These are phyloP conservation scores for Poeciliopsis presidionis DNA, from an alignment of 2,797 vertebrate species.

Conservation along the genomic window DNA sequence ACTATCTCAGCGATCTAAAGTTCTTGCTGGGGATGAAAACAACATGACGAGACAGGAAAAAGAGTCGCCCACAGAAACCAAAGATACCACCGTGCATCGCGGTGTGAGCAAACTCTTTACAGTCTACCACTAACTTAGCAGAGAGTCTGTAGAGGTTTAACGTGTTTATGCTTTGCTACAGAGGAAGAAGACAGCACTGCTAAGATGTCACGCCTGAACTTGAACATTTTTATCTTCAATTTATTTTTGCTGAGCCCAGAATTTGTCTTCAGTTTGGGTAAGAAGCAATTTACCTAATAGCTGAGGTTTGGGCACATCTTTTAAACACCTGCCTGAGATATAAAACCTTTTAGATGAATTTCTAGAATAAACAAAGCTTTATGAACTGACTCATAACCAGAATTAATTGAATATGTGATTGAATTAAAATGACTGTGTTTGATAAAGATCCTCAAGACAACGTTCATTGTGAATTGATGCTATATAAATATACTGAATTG, in stretches of 20 bases:
- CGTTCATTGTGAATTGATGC: too few species aligned
- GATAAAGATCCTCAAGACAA: too few species aligned
- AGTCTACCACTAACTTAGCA: neutral
- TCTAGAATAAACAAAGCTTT: neutral
- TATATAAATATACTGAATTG: too few species aligned
- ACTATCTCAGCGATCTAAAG: neutral
- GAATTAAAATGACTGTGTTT: too few species aligned
- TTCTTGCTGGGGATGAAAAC: neutral
- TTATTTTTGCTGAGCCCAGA: neutral
- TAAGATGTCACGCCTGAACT: neutral
- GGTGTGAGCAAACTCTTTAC: neutral
- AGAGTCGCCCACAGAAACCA: constrained; percentile 17
- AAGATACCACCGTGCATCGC: neutral
- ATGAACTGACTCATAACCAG: too few species aligned
- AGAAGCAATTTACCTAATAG: neutral
- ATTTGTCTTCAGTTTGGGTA: neutral
- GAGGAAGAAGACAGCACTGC: neutral
- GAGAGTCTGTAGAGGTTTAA: neutral
- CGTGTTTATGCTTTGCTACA: neutral
- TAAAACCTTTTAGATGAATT: neutral
- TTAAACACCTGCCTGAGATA: too few species aligned
- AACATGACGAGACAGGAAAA: constrained; percentile 9
- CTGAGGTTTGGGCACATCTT: neutral
- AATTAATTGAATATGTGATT: too few species aligned
- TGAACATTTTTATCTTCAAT: neutral